phyloP scores from a whole-genome alignment of 2,113 vertebrate genomes.

The Alaudala cheleensis region DNA sequence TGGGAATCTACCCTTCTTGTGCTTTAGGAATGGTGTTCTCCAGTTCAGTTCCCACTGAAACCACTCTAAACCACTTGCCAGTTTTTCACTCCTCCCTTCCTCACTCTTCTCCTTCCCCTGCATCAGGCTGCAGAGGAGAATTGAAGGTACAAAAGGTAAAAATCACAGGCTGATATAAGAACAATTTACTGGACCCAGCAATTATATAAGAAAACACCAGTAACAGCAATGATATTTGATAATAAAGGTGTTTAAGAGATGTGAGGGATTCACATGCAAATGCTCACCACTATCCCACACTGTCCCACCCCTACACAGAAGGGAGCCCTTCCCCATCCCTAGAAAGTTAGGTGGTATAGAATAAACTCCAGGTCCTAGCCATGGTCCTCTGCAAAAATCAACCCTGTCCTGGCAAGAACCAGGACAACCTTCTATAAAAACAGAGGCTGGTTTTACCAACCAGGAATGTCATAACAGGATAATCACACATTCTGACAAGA shows the following conservation, averaged over 20 bases:
- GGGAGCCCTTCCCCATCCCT: neutral
- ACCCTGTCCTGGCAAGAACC: rapidly evolving
- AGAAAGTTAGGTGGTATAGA: neutral
- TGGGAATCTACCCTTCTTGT: neutral
- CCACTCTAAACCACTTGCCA: neutral
- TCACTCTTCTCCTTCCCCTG: neutral
- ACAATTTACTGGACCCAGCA: neutral
- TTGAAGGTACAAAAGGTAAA: neutral
- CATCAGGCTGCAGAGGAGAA: neutral
- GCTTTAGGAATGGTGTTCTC: neutral
- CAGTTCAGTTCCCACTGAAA: neutral
- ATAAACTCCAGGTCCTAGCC: neutral
- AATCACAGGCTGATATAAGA: neutral
- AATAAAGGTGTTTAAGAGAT: neutral
- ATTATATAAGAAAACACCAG: neutral
- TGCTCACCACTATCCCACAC: neutral
- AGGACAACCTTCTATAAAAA: neutral
- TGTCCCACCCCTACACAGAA: neutral
- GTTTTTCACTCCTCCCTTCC: neutral
- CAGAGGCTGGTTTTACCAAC: neutral
- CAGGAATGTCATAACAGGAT: neutral
- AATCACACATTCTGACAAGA: neutral
- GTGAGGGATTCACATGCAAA: neutral
- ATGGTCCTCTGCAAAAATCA: neutral
- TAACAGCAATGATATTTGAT: neutral